Evolutionary conservation across 2,888 invertebrate species (phyloP).

Genomic region (Latheticus oryzae): DNA sequence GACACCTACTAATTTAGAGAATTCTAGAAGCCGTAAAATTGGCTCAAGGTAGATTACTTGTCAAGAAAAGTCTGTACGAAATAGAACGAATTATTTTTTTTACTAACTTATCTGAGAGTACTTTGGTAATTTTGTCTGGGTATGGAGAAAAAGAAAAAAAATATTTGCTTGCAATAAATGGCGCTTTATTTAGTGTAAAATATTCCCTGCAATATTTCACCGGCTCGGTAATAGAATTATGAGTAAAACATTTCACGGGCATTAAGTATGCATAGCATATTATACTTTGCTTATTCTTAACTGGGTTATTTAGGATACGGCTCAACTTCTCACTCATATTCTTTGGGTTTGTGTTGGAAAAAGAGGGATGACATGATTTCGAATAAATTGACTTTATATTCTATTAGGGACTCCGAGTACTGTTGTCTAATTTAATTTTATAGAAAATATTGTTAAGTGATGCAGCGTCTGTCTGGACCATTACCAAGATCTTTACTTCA

Average conservation of each 20-base stretch:
- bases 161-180: conserved; percentile 49
- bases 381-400: conserved; percentile 54
- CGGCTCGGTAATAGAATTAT: conserved; percentile 57
- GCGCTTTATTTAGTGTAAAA: conserved; percentile 49
- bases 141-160: conserved; percentile 35
- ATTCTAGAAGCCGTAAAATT: conserved; percentile 5
- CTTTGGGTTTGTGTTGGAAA: conserved; percentile 2
- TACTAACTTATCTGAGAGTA: too few relatives aligned
- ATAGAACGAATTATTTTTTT: conserved; percentile 1
- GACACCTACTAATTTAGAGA: conserved; percentile 11
- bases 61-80: not conserved
- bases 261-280: conserved; percentile 62
- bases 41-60: not conserved
- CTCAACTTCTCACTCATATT: conserved; percentile 37
- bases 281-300: conserved; percentile 52
- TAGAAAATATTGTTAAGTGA: conserved; percentile 50
- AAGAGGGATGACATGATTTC: conserved; percentile 45
- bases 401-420: conserved; percentile 52
- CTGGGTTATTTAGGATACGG: conserved; percentile 50
- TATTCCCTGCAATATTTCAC: conserved; percentile 49
- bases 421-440: conserved; percentile 54
- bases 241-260: conserved; percentile 60
- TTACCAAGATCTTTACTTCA: conserved; percentile 16
- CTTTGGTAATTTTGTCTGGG: too few relatives aligned
- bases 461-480: conserved; percentile 25